phyloP scores from a whole-genome alignment of 2,113 vertebrate species.

The Arothron firmamentum region DNA sequence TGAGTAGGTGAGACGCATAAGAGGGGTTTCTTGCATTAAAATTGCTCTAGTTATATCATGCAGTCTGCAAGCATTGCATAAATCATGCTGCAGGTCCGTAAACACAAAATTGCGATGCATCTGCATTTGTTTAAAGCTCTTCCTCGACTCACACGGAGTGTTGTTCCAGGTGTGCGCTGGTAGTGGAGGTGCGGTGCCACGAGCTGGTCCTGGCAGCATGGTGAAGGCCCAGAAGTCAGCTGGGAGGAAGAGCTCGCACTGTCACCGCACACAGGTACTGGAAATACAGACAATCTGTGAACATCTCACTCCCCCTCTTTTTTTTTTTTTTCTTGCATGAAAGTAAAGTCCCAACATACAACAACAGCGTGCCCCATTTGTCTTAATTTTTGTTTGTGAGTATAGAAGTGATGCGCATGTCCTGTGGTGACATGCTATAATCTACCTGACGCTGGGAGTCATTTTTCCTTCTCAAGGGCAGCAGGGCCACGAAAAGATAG shows the following conservation, averaged over 20 bases:
- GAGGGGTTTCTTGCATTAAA: too few species aligned
- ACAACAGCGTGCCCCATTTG: neutral
- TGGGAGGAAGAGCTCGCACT: slow-evolving; percentile 69
- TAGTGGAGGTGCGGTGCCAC: slow-evolving; percentile 34
- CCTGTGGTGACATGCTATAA: slow-evolving; percentile 25
- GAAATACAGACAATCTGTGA: neutral
- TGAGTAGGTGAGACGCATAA: too few species aligned
- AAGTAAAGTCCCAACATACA: too few species aligned
- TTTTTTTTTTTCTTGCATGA: too few species aligned
- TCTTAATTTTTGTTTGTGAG: neutral
- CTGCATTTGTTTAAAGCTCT: neutral
- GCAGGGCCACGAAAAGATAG: slow-evolving; percentile 23
- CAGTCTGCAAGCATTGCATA: too few species aligned
- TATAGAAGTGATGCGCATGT: slow-evolving; percentile 12
- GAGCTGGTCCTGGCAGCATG: slow-evolving; percentile 59
- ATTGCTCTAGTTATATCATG: too few species aligned
- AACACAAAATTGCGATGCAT: neutral
- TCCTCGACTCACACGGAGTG: slow-evolving; percentile 35
- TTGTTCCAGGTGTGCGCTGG: slow-evolving; percentile 55
- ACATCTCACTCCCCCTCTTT: neutral
- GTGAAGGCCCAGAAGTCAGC: slow-evolving; percentile 68
- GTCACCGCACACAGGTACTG: slow-evolving; percentile 72
- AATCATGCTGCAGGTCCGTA: too few species aligned
- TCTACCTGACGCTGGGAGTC: slow-evolving; percentile 31
- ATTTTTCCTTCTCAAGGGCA: slow-evolving; percentile 54